These are phyloP conservation scores for Henricia sp. DNA, from an alignment of 53 echinoderm and acorn worm genomes.

Conservation along the genomic window DNA sequence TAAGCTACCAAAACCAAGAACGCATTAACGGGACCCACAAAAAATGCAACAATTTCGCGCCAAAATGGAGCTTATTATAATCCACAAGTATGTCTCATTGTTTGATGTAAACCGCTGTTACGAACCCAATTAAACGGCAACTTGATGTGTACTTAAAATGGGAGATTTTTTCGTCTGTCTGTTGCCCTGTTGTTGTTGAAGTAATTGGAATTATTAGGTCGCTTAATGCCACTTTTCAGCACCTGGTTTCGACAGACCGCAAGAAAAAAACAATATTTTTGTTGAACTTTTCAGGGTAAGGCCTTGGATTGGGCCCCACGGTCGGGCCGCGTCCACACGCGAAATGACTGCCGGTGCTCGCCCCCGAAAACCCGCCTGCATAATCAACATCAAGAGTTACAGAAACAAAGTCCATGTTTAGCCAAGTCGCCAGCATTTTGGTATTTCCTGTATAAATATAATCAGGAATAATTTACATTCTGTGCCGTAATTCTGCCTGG, in stretches of 20 bases:
- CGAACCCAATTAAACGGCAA: conserved; percentile 43
- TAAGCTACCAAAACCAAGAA: conserved; percentile 38
- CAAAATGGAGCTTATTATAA: conserved; percentile 55
- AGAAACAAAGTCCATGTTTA: conserved; percentile 52
- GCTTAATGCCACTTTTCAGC: conserved; percentile 14
- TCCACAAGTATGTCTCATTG: conserved; percentile 59
- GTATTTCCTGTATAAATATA: conserved; percentile 64
- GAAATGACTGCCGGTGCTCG: background rate
- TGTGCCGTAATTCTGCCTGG: conserved; percentile 5
- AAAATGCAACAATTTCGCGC: conserved; percentile 57
- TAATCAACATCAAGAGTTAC: background rate
- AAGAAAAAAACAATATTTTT: no score
- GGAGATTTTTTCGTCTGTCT: background rate
- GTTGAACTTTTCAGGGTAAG: no score
- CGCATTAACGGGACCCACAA: conserved; percentile 56
- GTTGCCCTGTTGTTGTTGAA: conserved; percentile 22
- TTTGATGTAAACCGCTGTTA: conserved; percentile 47
- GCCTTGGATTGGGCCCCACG: no score
- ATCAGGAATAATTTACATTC: conserved; percentile 60
- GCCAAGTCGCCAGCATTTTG: conserved; percentile 50
- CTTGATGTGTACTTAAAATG: no score
- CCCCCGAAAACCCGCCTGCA: background rate
- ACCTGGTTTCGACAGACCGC: background rate
- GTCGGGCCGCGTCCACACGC: no score
- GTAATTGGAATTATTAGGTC: conserved; percentile 39